Conservation (phyloP, 2,113 vertebrate genomes). For the Scomber scombrus region DNA sequence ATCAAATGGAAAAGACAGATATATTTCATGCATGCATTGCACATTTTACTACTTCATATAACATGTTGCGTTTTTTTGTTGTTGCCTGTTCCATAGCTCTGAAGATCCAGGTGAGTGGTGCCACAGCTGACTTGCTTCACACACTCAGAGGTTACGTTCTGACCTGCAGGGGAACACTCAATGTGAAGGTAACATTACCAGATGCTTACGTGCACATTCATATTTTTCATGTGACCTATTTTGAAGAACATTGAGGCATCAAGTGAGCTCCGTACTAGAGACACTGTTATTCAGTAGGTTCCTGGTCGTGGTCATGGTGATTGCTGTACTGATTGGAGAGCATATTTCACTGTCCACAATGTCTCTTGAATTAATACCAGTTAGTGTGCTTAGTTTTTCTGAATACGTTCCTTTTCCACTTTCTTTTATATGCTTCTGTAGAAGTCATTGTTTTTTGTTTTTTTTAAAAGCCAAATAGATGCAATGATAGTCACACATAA, state of each 20-base stretch:
- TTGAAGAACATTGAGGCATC: not conserved
- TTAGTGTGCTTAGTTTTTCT: no score
- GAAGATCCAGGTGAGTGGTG: constrained; percentile 86
- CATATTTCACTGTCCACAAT: not conserved
- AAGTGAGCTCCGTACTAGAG: no score
- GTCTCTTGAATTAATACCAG: no score
- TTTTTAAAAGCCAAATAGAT: not conserved
- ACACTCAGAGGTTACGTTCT: constrained; percentile 81
- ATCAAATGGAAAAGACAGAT: not conserved
- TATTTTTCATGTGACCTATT: not conserved
- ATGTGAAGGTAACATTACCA: constrained; percentile 82
- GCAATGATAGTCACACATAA: not conserved
- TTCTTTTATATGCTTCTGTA: no score
- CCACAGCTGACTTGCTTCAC: constrained; percentile 82
- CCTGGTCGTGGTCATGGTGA: no score
- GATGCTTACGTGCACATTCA: not conserved
- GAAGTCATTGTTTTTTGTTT: not conserved
- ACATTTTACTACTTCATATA: not conserved
- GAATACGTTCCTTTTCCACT: no score
- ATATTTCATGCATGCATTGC: not conserved
- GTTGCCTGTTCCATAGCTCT: constrained; percentile 69
- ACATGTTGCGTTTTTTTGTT: not conserved
- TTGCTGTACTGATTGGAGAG: not conserved
- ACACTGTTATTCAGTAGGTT: no score
- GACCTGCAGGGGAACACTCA: constrained; percentile 81